These are phyloP conservation scores for Morbakka virulenta DNA, from an alignment of 30 jellyfish, hydroid and myxozoan species.

Conservation along the genomic window DNA sequence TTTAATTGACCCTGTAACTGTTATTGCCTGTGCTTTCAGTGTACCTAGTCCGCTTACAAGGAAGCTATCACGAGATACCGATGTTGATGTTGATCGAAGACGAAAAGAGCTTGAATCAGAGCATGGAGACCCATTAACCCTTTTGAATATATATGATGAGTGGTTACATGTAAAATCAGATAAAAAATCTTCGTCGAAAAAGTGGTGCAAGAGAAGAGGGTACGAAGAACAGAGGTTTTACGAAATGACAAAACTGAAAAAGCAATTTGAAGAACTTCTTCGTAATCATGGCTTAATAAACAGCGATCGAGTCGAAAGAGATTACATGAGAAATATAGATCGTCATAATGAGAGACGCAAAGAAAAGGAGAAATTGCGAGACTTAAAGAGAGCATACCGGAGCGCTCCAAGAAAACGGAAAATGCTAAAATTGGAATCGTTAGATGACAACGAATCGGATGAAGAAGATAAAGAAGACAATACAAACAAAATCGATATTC, in stretches of 20 bases:
- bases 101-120: conserved; percentile 77
- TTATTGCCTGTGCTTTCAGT: conserved; percentile 93
- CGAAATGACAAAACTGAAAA: conserved; percentile 85
- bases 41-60: conserved; percentile 92
- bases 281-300: conserved; percentile 51
- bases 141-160: conserved; percentile 82
- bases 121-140: conserved; percentile 96
- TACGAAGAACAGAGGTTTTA: conserved; percentile 95
- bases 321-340: background rate
- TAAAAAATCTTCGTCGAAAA: conserved; percentile 62
- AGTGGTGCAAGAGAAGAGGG: conserved; percentile 94
- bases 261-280: conserved; percentile 83
- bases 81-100: conserved; percentile 72
- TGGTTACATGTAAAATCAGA: conserved; percentile 88
- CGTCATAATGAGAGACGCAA: background rate
- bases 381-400: conserved; percentile 69
- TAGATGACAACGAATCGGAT: conserved; percentile 53
- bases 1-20: conserved; percentile 81
- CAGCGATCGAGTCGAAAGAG: conserved; percentile 3
- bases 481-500: conserved; percentile 64
- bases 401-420: conserved; percentile 76
- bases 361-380: conserved; percentile 33
- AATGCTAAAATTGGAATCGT: conserved; percentile 59
- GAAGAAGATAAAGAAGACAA: conserved; percentile 22
- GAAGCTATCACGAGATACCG: conserved; percentile 42